Evolutionary conservation across 2,113 vertebrate genomes (phyloP), one percentile per base, ranked within the genome.

Genomic region (Tachycineta bicolor): DNA sequence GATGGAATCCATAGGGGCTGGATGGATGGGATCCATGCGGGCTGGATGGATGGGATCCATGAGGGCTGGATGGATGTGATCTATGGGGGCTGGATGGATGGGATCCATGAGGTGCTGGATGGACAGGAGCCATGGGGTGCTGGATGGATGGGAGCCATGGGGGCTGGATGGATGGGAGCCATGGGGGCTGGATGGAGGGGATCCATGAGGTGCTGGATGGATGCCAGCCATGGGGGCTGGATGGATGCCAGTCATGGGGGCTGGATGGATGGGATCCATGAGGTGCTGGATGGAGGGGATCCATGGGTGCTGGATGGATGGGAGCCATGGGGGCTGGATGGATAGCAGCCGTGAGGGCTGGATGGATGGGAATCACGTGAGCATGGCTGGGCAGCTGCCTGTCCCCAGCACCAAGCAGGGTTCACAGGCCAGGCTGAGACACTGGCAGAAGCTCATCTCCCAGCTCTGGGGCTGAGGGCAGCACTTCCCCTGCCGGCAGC

Each of bases 401-500:
- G 74, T 9, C 34, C 63, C 50, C 2, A 1, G 4, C 53, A 12
- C n/a, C 2, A 22, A n/a, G 77, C 25, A 1, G 88, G 19, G 25
- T 24, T 53, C 25, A 3, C 34, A 14, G 78, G 20, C 44, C 50
- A 1, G 19, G n/a, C 4, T 17, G 83, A 23, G 83, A 41, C 0
- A 0, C 29, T 1, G 2, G 47, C 62, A 22, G 62, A 39, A 83
- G 37, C 28, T 53, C 4, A 2, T 58, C 77, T 55, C 69, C 63
- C 53, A 70, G 24, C 22, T 11, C 12, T 1, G 2, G 28, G 84
- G 76, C 68, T 2, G 14, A 63, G 88, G 43, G 65, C 79, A 69
- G 94, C 87, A 94, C 96, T 96, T 94, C 95, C 95, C 84, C 96
- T 90, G 75, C 26, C 6, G 11, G 34, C 94, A 95, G 95, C 16